Conservation (phyloP, 2,888 invertebrate genomes). For the Scaptomyza tumidula region DNA sequence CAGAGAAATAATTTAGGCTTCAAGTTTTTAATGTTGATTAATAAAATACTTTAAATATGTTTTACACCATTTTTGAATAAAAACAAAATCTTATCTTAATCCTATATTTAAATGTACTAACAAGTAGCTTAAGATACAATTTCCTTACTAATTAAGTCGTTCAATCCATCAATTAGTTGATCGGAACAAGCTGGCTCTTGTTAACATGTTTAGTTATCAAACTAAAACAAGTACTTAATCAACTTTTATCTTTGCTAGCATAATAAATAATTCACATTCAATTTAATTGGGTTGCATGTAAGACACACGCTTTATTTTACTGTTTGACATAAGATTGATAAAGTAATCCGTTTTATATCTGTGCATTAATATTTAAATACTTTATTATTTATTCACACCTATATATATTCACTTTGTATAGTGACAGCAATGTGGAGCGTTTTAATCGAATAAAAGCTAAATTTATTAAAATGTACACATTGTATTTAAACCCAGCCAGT, state of each 20-base stretch:
- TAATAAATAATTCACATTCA: conserved; percentile 1
- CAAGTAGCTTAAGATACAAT: too few species aligned
- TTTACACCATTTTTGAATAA: too few species aligned
- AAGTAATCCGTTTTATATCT: background rate
- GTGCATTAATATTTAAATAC: background rate
- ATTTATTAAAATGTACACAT: conserved; percentile 41
- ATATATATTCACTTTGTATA: conserved; percentile 1
- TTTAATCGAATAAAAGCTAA: conserved; percentile 21
- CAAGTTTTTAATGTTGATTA: too few species aligned
- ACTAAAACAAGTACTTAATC: background rate
- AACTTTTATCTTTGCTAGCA: background rate
- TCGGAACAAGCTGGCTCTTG: background rate
- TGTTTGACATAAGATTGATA: conserved; percentile 4
- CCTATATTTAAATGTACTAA: too few species aligned
- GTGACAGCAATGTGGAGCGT: background rate
- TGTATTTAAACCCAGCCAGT: background rate
- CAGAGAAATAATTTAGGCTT: too few species aligned
- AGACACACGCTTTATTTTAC: background rate
- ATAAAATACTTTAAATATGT: too few species aligned
- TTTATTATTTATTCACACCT: background rate
- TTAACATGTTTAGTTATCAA: background rate
- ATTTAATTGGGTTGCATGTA: conserved; percentile 4
- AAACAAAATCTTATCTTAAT: too few species aligned
- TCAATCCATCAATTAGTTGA: background rate
- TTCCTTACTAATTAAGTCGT: background rate